A percentile compares a stretch with the other conserved stretches of the same genome.
These are phyloP conservation scores for Sphinx pinastri DNA, from an alignment of 2,888 invertebrate species.

Conservation along the genomic window DNA sequence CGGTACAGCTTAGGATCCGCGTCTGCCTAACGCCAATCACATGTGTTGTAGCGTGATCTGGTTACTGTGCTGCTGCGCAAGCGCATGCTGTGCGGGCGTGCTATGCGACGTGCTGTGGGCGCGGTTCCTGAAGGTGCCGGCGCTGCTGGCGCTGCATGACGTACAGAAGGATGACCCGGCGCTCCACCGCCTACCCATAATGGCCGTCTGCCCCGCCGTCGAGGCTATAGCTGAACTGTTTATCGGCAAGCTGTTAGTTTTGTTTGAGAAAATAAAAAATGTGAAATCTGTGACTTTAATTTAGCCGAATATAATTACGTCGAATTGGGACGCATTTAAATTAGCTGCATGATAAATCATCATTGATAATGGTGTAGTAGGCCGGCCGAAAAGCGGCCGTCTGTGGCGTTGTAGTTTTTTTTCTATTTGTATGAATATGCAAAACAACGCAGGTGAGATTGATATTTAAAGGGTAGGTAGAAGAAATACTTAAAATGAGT, in stretches of 20 bases:
- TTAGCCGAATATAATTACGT: no score
- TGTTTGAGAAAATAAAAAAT: no score
- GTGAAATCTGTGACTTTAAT: no score
- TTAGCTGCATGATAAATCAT: no score
- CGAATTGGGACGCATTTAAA: no score
- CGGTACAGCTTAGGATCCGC: not conserved
- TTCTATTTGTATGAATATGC: no score
- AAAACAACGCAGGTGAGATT: no score
- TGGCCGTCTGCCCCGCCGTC: conserved; percentile 60
- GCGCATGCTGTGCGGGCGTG: conserved; percentile 66
- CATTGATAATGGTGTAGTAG: no score
- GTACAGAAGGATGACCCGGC: conserved; percentile 32
- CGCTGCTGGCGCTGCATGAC: conserved; percentile 57
- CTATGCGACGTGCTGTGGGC: conserved; percentile 71
- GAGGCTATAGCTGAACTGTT: conserved; percentile 48
- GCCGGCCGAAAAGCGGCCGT: no score
- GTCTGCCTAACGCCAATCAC: not conserved
- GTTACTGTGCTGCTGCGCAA: conserved; percentile 61
- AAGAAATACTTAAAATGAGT: no score
- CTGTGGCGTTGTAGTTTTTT: no score
- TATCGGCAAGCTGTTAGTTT: conserved; percentile 51
- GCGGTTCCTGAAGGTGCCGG: conserved; percentile 66
- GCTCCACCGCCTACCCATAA: conserved; percentile 47
- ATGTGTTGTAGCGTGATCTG: conserved; percentile 55
- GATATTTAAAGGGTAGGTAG: no score